A percentile compares a stretch with the other conserved stretches of the same genome.
phyloP scores from a whole-genome alignment of 2,888 invertebrate genomes.

The Nemotelus pantherinus region DNA sequence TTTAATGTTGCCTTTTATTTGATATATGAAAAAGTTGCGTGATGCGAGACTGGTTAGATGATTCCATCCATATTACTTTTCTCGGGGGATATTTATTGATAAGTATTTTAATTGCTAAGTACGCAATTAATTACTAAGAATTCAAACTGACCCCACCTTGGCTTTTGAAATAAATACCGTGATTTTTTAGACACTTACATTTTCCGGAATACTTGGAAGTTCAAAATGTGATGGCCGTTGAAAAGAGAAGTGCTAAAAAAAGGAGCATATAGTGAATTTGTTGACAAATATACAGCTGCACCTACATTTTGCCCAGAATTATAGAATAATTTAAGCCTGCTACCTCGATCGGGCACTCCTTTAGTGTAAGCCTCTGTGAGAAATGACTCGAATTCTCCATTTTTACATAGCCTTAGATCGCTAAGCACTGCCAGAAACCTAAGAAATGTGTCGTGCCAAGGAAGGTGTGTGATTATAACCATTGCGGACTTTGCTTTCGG shows the following conservation, averaged over 20 bases:
- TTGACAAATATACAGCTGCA: too few relatives aligned
- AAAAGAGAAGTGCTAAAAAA: slow-evolving; percentile 79
- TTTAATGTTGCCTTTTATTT: too few relatives aligned
- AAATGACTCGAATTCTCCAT: slow-evolving; percentile 65
- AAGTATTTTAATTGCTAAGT: too few relatives aligned
- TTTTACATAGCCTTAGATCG: slow-evolving; percentile 59
- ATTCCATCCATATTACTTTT: too few relatives aligned
- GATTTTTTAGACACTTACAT: slow-evolving; percentile 85
- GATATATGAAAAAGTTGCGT: too few relatives aligned
- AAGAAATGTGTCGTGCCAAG: slow-evolving; percentile 96
- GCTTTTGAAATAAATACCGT: too few relatives aligned
- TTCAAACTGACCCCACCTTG: too few relatives aligned
- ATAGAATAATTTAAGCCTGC: slow-evolving; percentile 71
- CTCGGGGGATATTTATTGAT: too few relatives aligned
- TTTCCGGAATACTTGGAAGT: slow-evolving; percentile 94
- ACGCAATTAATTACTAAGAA: too few relatives aligned
- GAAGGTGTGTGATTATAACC: slow-evolving; percentile 87
- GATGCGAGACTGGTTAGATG: too few relatives aligned
- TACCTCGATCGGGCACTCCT: slow-evolving; percentile 76
- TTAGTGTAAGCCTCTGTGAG: slow-evolving; percentile 74
- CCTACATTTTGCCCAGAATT: slow-evolving; percentile 71
- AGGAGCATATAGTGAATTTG: too few relatives aligned
- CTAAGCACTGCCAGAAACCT: slow-evolving; percentile 60
- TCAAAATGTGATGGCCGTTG: slow-evolving; percentile 82
- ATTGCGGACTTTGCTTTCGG: slow-evolving; percentile 87